phyloP scores from a whole-genome alignment of 2,888 invertebrate genomes.

The Drosophila neoperkinsi region DNA sequence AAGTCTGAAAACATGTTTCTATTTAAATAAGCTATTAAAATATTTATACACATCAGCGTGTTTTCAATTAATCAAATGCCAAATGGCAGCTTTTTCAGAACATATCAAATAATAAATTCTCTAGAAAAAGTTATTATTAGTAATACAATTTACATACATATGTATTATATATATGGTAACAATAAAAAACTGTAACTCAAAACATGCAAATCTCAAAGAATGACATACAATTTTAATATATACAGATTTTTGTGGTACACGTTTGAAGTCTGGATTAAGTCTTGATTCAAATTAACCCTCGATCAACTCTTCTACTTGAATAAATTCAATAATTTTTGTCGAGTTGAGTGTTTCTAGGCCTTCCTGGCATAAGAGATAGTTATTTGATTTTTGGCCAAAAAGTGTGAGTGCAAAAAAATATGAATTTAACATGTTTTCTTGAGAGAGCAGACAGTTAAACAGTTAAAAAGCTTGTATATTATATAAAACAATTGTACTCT shows the following conservation, averaged over 20 bases:
- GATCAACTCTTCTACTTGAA: neutral
- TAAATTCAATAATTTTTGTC: neutral
- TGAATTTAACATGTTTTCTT: neutral
- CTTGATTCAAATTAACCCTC: neutral
- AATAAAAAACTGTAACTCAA: neutral
- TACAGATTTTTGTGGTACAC: neutral
- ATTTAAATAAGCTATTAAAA: slow-evolving; percentile 77
- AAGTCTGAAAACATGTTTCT: slow-evolving; percentile 81
- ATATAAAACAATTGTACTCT: neutral
- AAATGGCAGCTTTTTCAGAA: slow-evolving; percentile 25
- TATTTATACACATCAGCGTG: slow-evolving; percentile 62
- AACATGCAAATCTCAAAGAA: neutral
- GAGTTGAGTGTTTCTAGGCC: neutral
- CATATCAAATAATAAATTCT: neutral
- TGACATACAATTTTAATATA: neutral
- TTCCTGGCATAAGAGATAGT: rapidly evolving
- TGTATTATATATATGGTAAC: rapidly evolving
- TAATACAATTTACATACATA: neutral
- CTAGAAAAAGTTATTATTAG: neutral
- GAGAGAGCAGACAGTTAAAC: neutral
- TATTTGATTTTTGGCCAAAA: neutral
- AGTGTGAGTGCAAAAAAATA: too few relatives aligned
- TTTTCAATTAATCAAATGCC: slow-evolving; percentile 52
- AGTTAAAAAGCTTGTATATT: neutral
- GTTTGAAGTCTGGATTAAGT: neutral